These are phyloP conservation scores for Clytia hemisphaerica DNA, from an alignment of 30 jellyfish, hydroid and myxozoan species.

Conservation along the genomic window DNA sequence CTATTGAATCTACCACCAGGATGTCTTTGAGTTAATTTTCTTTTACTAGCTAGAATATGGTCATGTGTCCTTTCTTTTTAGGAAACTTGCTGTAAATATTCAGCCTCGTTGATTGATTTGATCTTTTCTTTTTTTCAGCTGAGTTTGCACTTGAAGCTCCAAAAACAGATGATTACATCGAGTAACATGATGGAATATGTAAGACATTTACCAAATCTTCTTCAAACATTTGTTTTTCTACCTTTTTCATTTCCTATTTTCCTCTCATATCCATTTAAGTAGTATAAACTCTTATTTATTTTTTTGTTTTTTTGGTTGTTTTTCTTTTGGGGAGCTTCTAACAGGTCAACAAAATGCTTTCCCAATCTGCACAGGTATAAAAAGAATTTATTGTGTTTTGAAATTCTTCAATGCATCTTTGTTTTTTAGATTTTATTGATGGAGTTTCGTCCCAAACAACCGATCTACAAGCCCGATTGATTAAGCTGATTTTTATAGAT, in stretches of 20 bases:
- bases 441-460: slow-evolving; percentile 73
- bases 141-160: slow-evolving; percentile 71
- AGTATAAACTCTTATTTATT: no score
- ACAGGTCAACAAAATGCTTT: no score
- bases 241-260: no score
- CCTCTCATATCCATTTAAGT: no score
- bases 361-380: not conserved
- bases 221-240: not conserved
- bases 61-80: not conserved
- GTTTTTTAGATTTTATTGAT: slow-evolving; percentile 51
- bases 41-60: not conserved
- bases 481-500: not conserved
- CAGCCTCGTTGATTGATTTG: not conserved
- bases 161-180: slow-evolving; percentile 60
- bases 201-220: not conserved
- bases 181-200: slow-evolving; percentile 97
- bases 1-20: no score
- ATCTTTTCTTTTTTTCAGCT: slow-evolving; percentile 34
- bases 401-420: not conserved
- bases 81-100: not conserved
- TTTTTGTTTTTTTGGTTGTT: not conserved
- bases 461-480: slow-evolving; percentile 74
- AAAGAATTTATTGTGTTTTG: not conserved
- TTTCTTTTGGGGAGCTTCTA: no score
- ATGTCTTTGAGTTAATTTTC: no score